Conservation (phyloP, 2,113 vertebrate species). For the Sinosuthora webbiana region DNA sequence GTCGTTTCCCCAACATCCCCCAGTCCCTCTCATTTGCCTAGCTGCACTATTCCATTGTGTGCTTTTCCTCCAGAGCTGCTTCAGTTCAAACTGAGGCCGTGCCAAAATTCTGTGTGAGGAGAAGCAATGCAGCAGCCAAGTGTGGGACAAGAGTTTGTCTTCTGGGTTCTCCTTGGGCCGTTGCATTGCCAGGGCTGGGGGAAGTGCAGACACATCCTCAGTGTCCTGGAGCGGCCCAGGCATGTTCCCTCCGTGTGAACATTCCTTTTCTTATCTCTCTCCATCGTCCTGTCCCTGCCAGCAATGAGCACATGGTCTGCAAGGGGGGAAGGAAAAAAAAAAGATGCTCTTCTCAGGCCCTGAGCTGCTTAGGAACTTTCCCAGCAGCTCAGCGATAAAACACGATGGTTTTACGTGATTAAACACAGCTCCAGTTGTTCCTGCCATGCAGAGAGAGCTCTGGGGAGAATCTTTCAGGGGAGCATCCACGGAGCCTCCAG, state of each 20-base stretch:
- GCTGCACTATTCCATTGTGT: neutral
- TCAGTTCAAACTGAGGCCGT: neutral
- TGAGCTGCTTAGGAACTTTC: neutral
- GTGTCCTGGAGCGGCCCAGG: neutral
- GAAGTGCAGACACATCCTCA: neutral
- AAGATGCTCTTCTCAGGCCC: neutral
- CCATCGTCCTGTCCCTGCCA: neutral
- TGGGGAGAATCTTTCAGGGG: neutral
- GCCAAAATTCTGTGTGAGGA: neutral
- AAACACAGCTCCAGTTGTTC: neutral
- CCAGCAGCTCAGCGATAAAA: neutral
- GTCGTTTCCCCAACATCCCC: neutral
- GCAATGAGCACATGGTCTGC: neutral
- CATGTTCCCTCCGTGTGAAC: neutral
- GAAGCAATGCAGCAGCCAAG: rapidly evolving
- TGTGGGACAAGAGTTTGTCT: neutral
- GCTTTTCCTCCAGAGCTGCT: neutral
- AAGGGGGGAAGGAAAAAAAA: neutral
- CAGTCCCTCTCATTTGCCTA: neutral
- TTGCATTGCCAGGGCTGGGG: neutral
- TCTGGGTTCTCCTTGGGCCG: neutral
- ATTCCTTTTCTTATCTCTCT: conserved; percentile 14
- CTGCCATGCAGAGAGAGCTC: rapidly evolving
- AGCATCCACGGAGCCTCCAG: too few species aligned
- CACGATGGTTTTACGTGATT: rapidly evolving